Percentiles rank a stretch among this genome's conserved stretches.
phyloP scores from a whole-genome alignment of 2,113 vertebrate genomes.

The Indicator maculatus region DNA sequence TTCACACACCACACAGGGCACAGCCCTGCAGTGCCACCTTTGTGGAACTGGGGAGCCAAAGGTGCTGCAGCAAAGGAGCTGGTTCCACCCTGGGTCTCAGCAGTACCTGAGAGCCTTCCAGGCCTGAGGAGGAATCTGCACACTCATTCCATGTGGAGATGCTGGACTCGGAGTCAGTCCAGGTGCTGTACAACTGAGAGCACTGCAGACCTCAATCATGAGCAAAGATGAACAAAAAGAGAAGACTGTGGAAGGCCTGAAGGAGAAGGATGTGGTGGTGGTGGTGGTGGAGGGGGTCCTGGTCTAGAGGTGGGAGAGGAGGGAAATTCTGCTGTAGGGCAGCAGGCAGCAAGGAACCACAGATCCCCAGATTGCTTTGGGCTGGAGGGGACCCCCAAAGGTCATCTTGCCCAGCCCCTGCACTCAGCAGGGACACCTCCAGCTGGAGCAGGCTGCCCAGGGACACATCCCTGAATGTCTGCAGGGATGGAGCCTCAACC shows the following conservation, averaged over 20 bases:
- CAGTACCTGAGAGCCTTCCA: too few species aligned
- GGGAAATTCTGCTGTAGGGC: background rate
- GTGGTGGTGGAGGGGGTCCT: background rate
- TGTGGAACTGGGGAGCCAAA: too few species aligned
- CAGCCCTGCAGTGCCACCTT: background rate
- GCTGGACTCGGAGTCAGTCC: background rate
- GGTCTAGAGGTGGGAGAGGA: background rate
- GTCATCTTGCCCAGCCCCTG: too few species aligned
- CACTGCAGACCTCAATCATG: rapidly evolving
- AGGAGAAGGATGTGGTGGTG: rapidly evolving
- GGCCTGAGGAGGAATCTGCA: too few species aligned
- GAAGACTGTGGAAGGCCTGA: background rate
- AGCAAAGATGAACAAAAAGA: background rate
- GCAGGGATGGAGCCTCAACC: too few species aligned
- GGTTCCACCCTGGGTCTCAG: too few species aligned
- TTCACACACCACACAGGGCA: rapidly evolving
- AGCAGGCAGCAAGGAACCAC: background rate
- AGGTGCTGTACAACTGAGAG: background rate
- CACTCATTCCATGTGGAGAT: too few species aligned
- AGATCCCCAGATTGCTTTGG: background rate
- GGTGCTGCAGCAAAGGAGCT: too few species aligned
- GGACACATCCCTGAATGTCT: too few species aligned
- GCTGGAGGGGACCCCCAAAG: too few species aligned
- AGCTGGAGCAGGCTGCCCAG: too few species aligned
- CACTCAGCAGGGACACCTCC: too few species aligned